Percentiles rank a stretch among this genome's conserved stretches.
phyloP scores from a whole-genome alignment of 2,797 vertebrate species.

The Catharus ustulatus region DNA sequence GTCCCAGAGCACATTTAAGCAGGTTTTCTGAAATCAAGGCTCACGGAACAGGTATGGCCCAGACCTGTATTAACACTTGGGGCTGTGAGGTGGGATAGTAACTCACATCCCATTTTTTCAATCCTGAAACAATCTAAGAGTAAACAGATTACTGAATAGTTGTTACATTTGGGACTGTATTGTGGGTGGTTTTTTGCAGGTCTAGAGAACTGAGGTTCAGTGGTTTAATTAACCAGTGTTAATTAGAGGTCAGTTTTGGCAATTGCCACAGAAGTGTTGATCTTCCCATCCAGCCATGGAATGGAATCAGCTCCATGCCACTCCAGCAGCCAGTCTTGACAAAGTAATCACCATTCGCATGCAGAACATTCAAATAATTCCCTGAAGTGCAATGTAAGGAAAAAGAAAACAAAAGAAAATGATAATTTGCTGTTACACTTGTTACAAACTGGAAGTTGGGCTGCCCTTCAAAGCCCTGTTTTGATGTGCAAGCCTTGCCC shows the following conservation, averaged over 20 bases:
- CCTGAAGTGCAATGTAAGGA: background rate
- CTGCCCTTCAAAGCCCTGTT: background rate
- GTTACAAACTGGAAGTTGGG: background rate
- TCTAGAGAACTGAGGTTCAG: background rate
- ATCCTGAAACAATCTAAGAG: background rate
- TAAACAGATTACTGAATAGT: background rate
- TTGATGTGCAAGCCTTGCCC: background rate
- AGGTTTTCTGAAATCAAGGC: background rate
- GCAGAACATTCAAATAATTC: background rate
- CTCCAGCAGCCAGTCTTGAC: background rate
- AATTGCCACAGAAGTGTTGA: background rate
- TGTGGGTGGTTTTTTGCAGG: background rate
- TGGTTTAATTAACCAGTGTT: background rate
- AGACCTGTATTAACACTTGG: background rate
- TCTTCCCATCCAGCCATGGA: background rate
- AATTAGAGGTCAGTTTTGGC: background rate
- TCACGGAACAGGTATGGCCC: background rate
- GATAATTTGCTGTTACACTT: background rate
- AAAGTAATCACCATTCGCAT: background rate
- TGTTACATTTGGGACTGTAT: background rate
- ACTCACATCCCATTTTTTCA: background rate
- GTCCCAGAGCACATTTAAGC: background rate
- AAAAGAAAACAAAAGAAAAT: background rate
- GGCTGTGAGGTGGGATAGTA: background rate
- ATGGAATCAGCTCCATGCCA: background rate